Evolutionary conservation across 1,140 invertebrate genomes (phyloP), one percentile per base, ranked within the genome.

Genomic region (Stegodyphus dumicola): DNA sequence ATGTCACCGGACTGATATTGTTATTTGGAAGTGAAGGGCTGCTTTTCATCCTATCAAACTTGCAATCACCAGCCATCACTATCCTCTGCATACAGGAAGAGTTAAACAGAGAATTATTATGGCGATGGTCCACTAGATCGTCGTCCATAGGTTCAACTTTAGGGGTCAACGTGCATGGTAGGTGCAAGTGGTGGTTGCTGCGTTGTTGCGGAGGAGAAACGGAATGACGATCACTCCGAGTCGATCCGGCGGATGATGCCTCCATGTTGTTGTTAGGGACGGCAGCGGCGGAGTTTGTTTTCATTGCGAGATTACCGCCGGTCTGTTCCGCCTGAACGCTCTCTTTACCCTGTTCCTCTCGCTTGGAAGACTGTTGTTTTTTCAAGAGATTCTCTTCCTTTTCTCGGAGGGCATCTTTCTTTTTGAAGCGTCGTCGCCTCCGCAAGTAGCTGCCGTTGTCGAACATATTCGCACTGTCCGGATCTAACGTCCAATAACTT

Each of bases 381-480:
- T 87, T 87, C 52, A 76, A 67, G 18, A 54, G 15, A 65, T 73
- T 73, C 17, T 88, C 83, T 77, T 85, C 95, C 88, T 97, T 97
- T 89, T 97, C 95, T 87, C 95, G 94, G 33, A 96, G 89, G 0
- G 95, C 95, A 90, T 98, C 96, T 90, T 98, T 98, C 92, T 98
- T 98, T 92, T 99, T 99, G 91, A 99, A 99, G 5, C 97, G 94
- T 85, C 97, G 92, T 56, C 96, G 92, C 10, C 97, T 93, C n/a
- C 97, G 92, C 85, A 98, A 91, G 90, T 98, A 99, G 10, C 96
- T 97, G 0, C 98, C 98, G 89, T 99, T 98, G 89, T 99, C 98
- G 91, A 99, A 99, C 98, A 99, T 99, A 90, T 99, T 98, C 89
- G 98, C 96, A 67, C 94, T 97, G 89, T 98, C 97, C 0, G 97